Evolutionary conservation across 2,113 vertebrate species (phyloP).

Genomic region (Podiceps cristatus): DNA sequence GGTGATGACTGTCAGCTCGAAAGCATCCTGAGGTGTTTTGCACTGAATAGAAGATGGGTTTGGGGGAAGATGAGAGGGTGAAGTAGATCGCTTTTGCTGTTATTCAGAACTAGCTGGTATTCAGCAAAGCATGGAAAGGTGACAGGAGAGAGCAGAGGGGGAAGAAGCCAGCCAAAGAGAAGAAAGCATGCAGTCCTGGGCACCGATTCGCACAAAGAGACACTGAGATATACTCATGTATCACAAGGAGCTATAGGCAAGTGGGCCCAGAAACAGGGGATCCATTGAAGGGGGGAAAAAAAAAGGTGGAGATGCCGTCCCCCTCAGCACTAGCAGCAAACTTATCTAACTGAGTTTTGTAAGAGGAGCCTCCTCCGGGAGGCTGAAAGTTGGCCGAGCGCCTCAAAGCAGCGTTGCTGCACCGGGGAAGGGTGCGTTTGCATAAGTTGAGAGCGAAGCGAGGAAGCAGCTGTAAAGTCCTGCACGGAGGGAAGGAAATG

Average conservation of each 20-base stretch:
- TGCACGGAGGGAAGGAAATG: not conserved
- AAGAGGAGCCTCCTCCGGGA: not conserved
- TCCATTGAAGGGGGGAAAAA: not conserved
- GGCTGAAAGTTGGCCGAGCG: not conserved
- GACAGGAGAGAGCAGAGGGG: not conserved
- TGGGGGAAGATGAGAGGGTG: not conserved
- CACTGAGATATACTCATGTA: not conserved
- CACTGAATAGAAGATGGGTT: not conserved
- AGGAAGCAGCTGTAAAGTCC: not conserved
- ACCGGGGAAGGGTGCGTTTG: not conserved
- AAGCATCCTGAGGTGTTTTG: not conserved
- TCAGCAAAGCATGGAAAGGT: not conserved
- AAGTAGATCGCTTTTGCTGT: not conserved
- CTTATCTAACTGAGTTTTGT: not conserved
- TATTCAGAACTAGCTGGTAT: not conserved
- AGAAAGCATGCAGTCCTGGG: accelerated
- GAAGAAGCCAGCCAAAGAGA: not conserved
- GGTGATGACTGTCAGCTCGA: not conserved
- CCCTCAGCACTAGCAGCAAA: not conserved
- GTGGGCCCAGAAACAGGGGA: not conserved
- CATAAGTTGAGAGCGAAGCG: not conserved
- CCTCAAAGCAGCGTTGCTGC: not conserved
- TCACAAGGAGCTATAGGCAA: not conserved
- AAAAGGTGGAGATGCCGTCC: not conserved
- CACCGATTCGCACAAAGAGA: not conserved